Evolutionary conservation across 2,797 vertebrate genomes (phyloP).

Genomic region (Onychomys torridus): DNA sequence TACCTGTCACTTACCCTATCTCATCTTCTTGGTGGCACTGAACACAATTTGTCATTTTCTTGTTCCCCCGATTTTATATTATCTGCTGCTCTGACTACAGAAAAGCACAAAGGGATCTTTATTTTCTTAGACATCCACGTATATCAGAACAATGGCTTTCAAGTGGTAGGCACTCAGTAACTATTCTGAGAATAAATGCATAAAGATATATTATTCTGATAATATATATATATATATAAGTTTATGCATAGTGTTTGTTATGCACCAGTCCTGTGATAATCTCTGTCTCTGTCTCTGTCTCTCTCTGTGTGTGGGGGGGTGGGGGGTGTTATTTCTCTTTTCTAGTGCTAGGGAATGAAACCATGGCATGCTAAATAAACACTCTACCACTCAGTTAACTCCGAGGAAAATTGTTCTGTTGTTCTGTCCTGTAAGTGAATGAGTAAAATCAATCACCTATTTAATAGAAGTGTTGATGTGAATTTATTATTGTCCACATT

Average conservation of each 20-base stretch:
- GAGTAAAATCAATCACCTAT: not conserved
- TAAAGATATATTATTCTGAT: not conserved
- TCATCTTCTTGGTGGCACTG: not conserved
- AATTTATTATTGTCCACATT: conserved; percentile 17
- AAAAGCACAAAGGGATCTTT: not conserved
- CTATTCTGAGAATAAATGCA: conserved; percentile 11
- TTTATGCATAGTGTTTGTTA: not conserved
- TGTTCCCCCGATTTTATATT: not conserved
- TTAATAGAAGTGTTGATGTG: not conserved
- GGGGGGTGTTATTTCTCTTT: not conserved
- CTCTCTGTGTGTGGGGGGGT: too few relatives aligned
- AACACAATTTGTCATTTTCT: not conserved
- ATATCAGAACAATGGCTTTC: not conserved
- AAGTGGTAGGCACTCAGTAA: not conserved
- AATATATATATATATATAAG: not conserved
- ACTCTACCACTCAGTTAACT: too few relatives aligned
- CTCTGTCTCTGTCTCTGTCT: too few relatives aligned
- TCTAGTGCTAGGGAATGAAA: not conserved
- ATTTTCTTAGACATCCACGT: not conserved
- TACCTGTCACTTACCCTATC: not conserved
- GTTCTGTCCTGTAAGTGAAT: not conserved
- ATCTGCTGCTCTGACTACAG: not conserved
- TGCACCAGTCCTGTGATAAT: not conserved
- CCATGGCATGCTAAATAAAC: not conserved
- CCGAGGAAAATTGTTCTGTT: not conserved